A percentile compares a stretch with the other conserved stretches of the same genome.
Conservation (phyloP, 2,797 vertebrate species). For the Menidia menidia region DNA sequence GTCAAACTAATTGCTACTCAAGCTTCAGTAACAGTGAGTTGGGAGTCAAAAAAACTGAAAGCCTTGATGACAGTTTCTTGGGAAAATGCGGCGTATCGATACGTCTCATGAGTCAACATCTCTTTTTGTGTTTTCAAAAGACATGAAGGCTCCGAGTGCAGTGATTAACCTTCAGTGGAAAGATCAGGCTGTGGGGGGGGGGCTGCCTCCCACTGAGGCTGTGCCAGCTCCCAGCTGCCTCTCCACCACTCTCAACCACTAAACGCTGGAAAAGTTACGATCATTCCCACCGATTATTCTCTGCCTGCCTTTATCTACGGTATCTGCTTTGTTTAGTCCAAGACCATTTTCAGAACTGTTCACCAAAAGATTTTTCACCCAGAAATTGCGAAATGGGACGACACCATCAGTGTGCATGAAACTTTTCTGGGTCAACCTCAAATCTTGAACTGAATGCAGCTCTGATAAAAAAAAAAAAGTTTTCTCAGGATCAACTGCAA, state of each 20-base stretch:
- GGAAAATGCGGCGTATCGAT: conserved; percentile 24
- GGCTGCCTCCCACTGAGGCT: conserved; percentile 75
- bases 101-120: conserved; percentile 43
- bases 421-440: not conserved
- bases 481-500: not conserved
- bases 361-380: not conserved
- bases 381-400: not conserved
- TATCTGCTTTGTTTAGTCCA: not conserved
- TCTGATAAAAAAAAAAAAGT: not conserved
- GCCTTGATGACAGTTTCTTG: conserved; percentile 16
- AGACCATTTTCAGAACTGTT: not conserved
- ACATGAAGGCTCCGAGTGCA: conserved; percentile 59
- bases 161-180: conserved; percentile 87
- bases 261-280: conserved; percentile 34
- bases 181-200: conserved; percentile 82
- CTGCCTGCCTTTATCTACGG: not conserved
- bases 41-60: conserved; percentile 9
- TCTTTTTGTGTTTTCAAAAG: conserved; percentile 46
- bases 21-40: conserved; percentile 1
- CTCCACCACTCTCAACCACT: conserved; percentile 30
- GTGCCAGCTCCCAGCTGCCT: conserved; percentile 70
- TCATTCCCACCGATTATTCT: conserved; percentile 10
- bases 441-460: not conserved
- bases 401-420: not conserved
- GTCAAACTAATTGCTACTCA: not conserved